Evolutionary conservation across 2,888 invertebrate genomes (phyloP).

Genomic region (Nemotelus pantherinus): DNA sequence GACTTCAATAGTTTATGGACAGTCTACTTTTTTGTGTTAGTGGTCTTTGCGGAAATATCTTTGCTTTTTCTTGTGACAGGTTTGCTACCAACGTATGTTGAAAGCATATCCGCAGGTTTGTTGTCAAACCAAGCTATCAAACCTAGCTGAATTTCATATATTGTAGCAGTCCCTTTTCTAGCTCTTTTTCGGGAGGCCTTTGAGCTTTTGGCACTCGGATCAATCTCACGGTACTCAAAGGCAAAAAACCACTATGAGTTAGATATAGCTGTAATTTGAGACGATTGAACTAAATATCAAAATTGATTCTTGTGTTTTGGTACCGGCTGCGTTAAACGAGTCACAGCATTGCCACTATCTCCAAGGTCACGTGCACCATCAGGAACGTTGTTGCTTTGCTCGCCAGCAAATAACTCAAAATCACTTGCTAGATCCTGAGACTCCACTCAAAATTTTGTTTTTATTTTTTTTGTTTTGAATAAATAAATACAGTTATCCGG

Average conservation of each 20-base stretch:
- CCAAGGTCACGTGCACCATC: background rate
- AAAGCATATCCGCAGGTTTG: background rate
- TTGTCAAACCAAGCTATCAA: background rate
- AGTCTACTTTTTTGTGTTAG: background rate
- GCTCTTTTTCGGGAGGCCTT: background rate
- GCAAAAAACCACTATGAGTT: background rate
- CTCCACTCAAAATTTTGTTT: background rate
- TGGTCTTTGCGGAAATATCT: too few species aligned
- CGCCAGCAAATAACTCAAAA: background rate
- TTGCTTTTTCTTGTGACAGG: background rate
- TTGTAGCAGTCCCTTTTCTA: background rate
- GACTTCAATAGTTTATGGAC: background rate
- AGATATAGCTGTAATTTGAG: background rate
- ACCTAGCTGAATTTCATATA: background rate
- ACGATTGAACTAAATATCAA: background rate
- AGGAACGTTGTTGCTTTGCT: background rate
- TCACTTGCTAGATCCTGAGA: background rate
- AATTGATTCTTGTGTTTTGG: background rate
- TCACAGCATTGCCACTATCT: background rate
- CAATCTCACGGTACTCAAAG: background rate
- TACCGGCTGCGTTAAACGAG: background rate
- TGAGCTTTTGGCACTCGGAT: background rate
- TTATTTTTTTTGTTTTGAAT: too few species aligned
- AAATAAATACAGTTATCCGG: conserved; percentile 59
- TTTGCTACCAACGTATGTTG: background rate